Percentiles rank a stretch among this genome's conserved stretches.
Conservation (phyloP, 2,888 invertebrate genomes). For the Iselma pallidipennis region DNA sequence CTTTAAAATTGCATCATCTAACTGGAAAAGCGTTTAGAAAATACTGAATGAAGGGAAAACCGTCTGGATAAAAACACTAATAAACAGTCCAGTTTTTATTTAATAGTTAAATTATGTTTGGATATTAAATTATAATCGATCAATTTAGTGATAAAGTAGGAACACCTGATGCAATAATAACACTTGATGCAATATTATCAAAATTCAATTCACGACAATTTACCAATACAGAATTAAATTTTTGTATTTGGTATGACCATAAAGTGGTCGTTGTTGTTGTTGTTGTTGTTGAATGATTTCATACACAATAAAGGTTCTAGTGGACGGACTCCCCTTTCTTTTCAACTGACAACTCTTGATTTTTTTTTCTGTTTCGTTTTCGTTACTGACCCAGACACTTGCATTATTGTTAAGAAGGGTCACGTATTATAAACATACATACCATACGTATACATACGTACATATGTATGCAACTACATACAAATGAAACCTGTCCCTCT, state of each 20-base stretch:
- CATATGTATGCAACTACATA: background rate
- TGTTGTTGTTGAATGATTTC: background rate
- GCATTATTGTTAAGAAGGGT: conserved; percentile 34
- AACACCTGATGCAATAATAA: background rate
- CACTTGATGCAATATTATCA: background rate
- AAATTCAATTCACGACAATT: background rate
- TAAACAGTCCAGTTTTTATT: too few species aligned
- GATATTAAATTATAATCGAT: too few species aligned
- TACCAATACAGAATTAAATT: background rate
- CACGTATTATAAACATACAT: conserved; percentile 31
- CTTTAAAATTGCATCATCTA: too few species aligned
- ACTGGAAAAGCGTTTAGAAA: too few species aligned
- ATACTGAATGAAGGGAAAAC: too few species aligned
- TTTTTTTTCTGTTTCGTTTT: conserved; percentile 26
- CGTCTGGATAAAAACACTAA: too few species aligned
- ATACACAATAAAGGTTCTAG: background rate
- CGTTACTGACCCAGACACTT: conserved; percentile 39
- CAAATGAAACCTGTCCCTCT: background rate
- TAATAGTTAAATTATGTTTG: too few species aligned
- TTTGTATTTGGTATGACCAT: background rate
- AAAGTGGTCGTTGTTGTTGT: too few species aligned
- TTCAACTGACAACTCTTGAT: conserved; percentile 10
- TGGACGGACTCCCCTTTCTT: background rate
- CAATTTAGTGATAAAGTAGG: background rate
- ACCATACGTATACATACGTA: background rate